Evolutionary conservation across 2,797 vertebrate genomes (phyloP).

Genomic region (Enoplosus armatus): DNA sequence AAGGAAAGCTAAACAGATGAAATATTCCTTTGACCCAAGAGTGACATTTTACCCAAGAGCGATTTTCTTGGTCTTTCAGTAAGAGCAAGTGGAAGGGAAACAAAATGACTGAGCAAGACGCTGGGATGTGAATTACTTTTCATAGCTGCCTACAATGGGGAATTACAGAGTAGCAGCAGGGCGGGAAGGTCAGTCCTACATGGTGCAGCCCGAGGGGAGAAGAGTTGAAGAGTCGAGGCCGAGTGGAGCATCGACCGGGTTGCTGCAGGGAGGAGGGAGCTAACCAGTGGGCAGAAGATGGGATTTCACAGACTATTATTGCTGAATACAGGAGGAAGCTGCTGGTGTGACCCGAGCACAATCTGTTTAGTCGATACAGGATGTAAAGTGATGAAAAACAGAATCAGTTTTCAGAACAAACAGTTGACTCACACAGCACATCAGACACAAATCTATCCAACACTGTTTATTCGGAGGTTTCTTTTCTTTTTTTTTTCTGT

Average conservation of each 20-base stretch:
- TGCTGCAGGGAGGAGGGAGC: background rate
- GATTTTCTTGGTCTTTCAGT: constrained; percentile 9
- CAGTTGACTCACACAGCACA: background rate
- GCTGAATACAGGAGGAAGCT: background rate
- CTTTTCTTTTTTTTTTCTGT: background rate
- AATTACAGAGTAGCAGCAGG: background rate
- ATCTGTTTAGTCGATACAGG: background rate
- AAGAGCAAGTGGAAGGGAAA: constrained; percentile 9
- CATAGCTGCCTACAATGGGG: background rate
- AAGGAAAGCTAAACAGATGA: background rate
- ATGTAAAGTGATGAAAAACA: background rate
- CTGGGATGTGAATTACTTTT: constrained; percentile 11
- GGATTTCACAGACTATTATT: constrained; percentile 5
- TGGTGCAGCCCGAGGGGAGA: constrained; percentile 15
- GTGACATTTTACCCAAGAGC: constrained; percentile 3
- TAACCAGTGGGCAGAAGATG: background rate
- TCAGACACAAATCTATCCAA: constrained; percentile 35
- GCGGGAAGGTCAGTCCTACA: constrained; percentile 32
- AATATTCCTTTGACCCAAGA: constrained; percentile 29
- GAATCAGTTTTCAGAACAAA: background rate
- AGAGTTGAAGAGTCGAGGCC: background rate
- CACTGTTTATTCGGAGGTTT: constrained; percentile 72
- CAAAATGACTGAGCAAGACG: background rate
- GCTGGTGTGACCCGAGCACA: background rate
- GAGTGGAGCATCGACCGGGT: constrained; percentile 6